Base-by-base conservation (phyloP, 37 sponge, comb jelly and placozoan genomes). In the Halichondria panicea region DNA sequence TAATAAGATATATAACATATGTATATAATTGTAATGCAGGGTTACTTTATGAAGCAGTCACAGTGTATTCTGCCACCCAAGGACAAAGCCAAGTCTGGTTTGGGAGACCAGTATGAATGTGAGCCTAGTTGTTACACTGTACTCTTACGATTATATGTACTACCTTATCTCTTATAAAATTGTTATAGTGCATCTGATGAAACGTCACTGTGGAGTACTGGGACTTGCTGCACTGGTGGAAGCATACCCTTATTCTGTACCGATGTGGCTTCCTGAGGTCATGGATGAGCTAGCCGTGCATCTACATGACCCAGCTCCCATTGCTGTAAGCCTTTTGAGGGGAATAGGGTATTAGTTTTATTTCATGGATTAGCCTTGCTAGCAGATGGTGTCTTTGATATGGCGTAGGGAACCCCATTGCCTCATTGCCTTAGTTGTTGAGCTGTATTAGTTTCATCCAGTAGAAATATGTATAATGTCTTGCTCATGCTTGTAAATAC, bases 201-300 rank as follows among this genome's bases (percentile, higher is more conserved):
- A 34, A 55, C 69, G 87, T 22, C 99, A 98, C 52, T 88, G 86
- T 55, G 99, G 91, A 8, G 87, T 95, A 25, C 78, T 95, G 66
- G 93, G 95, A 31, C 89, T 97, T 36, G 82, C 88, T 58, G 92
- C 95, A 15, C 68, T 90, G 36, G 89, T 94, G 3, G 81, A 75
- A 53, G 82, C 95, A 15, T 97, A 78, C 68, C 98, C 98, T 7
- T 94, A 97, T 76, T 80, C 92, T 15, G 81, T 97, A 6, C 98
- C 98, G 0, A 80, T 77, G 8, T 92, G 93, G 93, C 69, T 94
- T 27, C 99, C 99, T 33, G 89, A 84, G 6, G 66, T 98, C 8
- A 62, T 95, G 35, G 87, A 89, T 31, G 81, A 87, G 59, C 41
- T 98, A 70, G 86, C 88, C 8, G 28, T 64, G 22, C 92, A 91